Evolutionary conservation across 2,797 vertebrate genomes (phyloP), one percentile per base, ranked within the genome.

Genomic region (Oreochromis grahami): DNA sequence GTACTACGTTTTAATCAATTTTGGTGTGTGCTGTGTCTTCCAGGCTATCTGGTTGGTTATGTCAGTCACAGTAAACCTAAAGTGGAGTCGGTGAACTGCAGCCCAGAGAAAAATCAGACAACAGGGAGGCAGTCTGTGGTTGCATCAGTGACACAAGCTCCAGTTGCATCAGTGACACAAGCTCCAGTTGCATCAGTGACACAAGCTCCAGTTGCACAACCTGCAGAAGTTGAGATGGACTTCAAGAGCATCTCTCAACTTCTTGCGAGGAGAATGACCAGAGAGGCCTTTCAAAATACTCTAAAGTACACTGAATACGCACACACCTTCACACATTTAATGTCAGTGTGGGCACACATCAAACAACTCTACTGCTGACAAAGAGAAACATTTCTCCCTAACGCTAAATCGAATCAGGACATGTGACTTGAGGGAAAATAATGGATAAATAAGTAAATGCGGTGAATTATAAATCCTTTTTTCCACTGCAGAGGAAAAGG

Each of bases 11-110:
- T 48, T 72, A 48, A 72, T 7, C 1, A 1, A 8, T 34, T 85
- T 7, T n/a, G 36, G 3, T 43, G 53, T 50, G 13, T 24, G 1
- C 24, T 24, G 6, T 63, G 8, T 83, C 11, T 5, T 82, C 29
- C 81, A 99, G 98, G 98, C n/a, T 97, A 95, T 88, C 77, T 98
- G 52, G 77, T 97, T 0, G 98, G 97, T 60, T 98, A 96, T 86
- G 38, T 97, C 85, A 95, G 93, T 86, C 95, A 95, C 1, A 89
- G 88, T 29, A 96, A 96, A 58, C 91, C 93, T 58, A n/a, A 7
- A 4, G 48, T 19, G 53, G 36, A 50, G 36, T 6, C 14, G 2
- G 51, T 8, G 7, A 68, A 2, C 45, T 84, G 84, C 14, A 6
- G 10, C 68, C 4, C 0, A 4, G 10, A 8, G 5, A 2, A 1